Evolutionary conservation across 2,113 vertebrate genomes (phyloP).

Genomic region (Pipra filicauda): DNA sequence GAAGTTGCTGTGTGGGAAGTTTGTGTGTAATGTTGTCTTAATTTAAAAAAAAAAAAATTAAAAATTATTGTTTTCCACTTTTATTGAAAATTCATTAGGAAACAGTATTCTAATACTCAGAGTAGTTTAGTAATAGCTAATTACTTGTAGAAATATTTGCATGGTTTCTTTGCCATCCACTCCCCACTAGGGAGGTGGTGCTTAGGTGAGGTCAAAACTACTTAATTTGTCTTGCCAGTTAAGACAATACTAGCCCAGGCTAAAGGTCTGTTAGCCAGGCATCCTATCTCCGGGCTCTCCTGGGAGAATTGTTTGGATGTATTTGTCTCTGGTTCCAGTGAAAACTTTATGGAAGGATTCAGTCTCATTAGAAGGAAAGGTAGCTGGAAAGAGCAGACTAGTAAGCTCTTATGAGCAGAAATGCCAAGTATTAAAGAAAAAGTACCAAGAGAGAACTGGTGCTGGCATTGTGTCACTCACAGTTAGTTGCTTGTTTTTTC

Average conservation of each 20-base stretch:
- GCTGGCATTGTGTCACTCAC: background rate
- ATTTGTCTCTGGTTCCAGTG: background rate
- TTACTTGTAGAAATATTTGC: background rate
- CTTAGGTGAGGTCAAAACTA: background rate
- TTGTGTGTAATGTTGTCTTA: background rate
- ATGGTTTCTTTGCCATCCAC: background rate
- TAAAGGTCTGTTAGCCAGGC: background rate
- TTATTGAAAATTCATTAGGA: background rate
- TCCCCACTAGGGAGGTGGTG: background rate
- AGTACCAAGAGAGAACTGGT: background rate
- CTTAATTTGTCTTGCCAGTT: background rate
- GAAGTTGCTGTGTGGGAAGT: background rate
- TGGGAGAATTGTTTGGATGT: background rate
- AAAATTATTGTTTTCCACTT: background rate
- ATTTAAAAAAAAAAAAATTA: background rate
- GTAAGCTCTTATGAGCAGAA: background rate
- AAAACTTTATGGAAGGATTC: background rate
- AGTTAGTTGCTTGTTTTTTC: slow-evolving; percentile 2
- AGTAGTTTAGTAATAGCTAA: background rate
- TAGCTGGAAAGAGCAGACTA: background rate
- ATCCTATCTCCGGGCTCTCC: background rate
- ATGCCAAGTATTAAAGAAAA: background rate
- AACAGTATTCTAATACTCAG: background rate
- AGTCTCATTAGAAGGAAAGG: background rate
- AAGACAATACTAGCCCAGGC: background rate